Base-by-base conservation (phyloP, 2,797 vertebrate genomes). In the Lerista edwardsae region DNA sequence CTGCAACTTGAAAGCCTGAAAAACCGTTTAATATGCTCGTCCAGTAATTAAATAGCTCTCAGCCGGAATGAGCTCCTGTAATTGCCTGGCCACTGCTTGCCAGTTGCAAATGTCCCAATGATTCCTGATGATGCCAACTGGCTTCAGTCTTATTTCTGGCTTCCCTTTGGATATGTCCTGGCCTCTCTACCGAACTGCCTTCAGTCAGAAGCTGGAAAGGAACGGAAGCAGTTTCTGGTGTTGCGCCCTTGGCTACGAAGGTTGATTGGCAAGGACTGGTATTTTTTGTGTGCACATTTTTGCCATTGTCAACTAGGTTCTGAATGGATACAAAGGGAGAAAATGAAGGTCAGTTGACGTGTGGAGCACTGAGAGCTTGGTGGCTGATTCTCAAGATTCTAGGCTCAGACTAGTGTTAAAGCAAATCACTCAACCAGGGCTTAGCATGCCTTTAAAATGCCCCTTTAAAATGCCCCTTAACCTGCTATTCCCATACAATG, bases 21-120 rank as follows among this genome's bases (percentile, higher is more conserved):
- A n/a, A 27, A 75, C 36, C 44, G 51, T 76, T 61, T 23, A 61
- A 83, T 68, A 69, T 34, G 51, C 36, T 76, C 65, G 61, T 80
- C 36, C n/a, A 75, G 39, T 69, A 85, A 85, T 80, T 85, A 80
- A 85, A 68, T 69, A 44, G 51, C n/a, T 85, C 51, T 80, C 65
- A 75, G 79, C 55, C 47, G 79, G 72, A 80, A 75, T 68, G 39
- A 75, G 19, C 67, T 55, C 61, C 39, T 57, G 69, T 68, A 69
- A 59, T 75, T 75, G 78, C 31, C 19, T 44, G 36, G 31, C 29
- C 61, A 17, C 72, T 41, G 65, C 34, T n/a, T 64, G 69, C 71
- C 69, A 74, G 21, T 59, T 31, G 29, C 74, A 7, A 68, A 6
- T 68, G 39, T 62, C 72, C 23, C 72, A 85, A 21, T 51, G 47